Evolutionary conservation across 35 echinoderm and acorn worm genomes (phyloP), one percentile per base, ranked within the genome.

Genomic region (Ophioderma brevispina): DNA sequence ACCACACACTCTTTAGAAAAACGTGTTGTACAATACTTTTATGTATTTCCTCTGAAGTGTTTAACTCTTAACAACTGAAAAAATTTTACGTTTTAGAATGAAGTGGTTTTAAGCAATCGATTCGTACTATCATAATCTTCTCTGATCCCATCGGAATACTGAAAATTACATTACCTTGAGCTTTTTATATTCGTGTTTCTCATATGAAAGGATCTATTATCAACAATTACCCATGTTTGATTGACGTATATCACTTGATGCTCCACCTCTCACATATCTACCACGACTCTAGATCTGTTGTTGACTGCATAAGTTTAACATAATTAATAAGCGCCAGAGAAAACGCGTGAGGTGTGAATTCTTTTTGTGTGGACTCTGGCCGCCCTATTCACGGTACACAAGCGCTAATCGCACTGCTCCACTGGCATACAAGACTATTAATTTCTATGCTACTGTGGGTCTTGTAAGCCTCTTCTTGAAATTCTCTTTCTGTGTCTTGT

Each of bases 261-360:
- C 82, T 78, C 90, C 90, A 64, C 96, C 90, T 78, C 55, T 81
- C 86, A 77, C 89, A 64, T 84, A 87, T 98, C 90, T 63, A 82
- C 80, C 43, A 59, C 78, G 76, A 36, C 76, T 39, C 28, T 81
- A 90, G 86, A 92, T 98, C 94, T 98, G 96, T 94, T 93, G 88
- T 92, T 98, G 96, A 94, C 96, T 92, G 81, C 76, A 49, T 91
- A 98, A 98, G 92, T 98, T 98, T 98, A 98, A 94, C 96, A 94
- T 98, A 94, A 98, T 98, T 98, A 98, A 98, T 92, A 94, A 94
- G 96, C 90, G 93, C 90, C 79, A 85, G 64, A 55, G 82, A 98
- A 98, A 98, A 90, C 92, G 88, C 92, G 82, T 75, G 89, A 98
- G 96, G 96, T 98, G 96, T 98, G 92, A 94, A 94, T 63, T 81